phyloP scores from a whole-genome alignment of 2,113 vertebrate genomes.

The Menidia beryllina region DNA sequence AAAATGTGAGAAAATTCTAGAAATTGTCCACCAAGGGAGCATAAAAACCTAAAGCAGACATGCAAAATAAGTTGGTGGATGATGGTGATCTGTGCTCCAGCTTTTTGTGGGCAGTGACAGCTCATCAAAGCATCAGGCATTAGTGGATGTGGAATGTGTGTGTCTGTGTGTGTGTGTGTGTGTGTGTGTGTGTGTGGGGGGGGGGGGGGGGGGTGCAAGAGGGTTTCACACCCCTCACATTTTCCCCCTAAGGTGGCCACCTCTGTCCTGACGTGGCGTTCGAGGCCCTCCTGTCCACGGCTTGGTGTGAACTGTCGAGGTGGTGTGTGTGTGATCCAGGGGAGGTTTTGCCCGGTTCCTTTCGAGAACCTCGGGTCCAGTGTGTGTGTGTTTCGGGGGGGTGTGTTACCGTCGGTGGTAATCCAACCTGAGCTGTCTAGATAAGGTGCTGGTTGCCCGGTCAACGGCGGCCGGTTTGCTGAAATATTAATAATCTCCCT shows the following conservation, averaged over 20 bases:
- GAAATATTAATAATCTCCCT: constrained; percentile 79
- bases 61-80: too few species aligned
- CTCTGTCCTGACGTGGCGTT: neutral
- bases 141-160: constrained; percentile 6
- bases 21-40: too few species aligned
- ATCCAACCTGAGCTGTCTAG: constrained; percentile 69
- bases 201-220: constrained; percentile 39
- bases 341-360: neutral
- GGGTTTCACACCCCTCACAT: constrained; percentile 17
- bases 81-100: constrained; percentile 34
- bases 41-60: too few species aligned
- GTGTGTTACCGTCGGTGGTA: constrained; percentile 63
- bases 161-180: too few species aligned
- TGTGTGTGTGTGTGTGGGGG: too few species aligned
- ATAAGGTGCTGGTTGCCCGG: constrained; percentile 80
- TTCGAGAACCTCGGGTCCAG: too few species aligned
- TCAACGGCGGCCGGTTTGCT: constrained; percentile 71
- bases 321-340: constrained; percentile 21
- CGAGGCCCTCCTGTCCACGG: constrained; percentile 13
- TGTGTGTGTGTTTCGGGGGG: constrained; percentile 28
- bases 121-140: neutral
- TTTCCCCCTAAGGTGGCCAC: neutral
- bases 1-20: too few species aligned
- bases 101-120: neutral
- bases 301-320: constrained; percentile 57